Evolutionary conservation across 2,888 invertebrate genomes (phyloP), one percentile per base, ranked within the genome.

Genomic region (Papilio elwesi): DNA sequence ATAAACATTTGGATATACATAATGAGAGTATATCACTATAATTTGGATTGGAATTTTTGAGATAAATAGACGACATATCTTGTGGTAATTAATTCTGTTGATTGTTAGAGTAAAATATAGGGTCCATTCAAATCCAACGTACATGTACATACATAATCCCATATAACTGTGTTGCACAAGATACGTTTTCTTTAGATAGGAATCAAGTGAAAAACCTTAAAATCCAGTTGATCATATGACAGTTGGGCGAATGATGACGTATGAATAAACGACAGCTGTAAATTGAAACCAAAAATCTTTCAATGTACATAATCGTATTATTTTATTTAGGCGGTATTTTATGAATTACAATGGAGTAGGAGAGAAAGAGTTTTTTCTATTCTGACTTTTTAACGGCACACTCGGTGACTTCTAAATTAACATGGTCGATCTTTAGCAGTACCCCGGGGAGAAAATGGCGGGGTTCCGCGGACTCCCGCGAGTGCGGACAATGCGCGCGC

Each of bases 391-490:
- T 81, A 85, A 88, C 85, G 81, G 88, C 85, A 82, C 90, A 89
- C 90, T 88, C 87, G 89, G 88, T 87, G 90, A 90, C 87, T 89
- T 82, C 82, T 85, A 85, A 86, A 88, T 88, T 86, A 87, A 88
- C 88, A 87, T 88, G 86, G 87, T 83, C 85, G 89, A 91, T 89
- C 88, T 92, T 90, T 92, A 91, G 87, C 85, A 88, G 89, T 86
- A 85, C 88, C 93, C 93, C 88, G 92, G 85, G 74, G 93, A 80
- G 92, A 86, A 90, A 91, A 92, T 92, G 79, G 89, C 90, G 88
- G 92, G 92, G 91, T 85, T 79, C 87, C 90, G 79, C 76, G 92
- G 89, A 87, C 91, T 83, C 93, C 93, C 92, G 91, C 86, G 87
- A 88, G 83, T 75, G 74, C 87, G 86, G 84, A 93, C 93, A 93